Evolutionary conservation across 2,113 vertebrate genomes (phyloP).

Genomic region (Psilopogon haemacephalus): DNA sequence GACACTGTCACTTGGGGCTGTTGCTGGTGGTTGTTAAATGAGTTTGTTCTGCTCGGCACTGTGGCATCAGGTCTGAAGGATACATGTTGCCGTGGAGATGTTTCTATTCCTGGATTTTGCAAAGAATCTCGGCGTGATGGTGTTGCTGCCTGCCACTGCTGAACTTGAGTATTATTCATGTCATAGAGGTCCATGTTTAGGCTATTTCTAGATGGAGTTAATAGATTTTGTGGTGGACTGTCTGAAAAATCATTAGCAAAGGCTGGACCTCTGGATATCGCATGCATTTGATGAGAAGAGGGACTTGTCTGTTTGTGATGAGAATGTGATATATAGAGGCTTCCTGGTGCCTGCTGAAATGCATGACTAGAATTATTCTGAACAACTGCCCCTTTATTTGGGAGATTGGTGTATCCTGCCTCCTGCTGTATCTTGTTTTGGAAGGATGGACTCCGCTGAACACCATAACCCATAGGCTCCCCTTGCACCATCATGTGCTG

Average conservation of each 20-base stretch:
- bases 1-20: conserved; percentile 74
- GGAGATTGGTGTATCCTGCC: conserved; percentile 82
- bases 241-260: conserved; percentile 87
- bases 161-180: conserved; percentile 68
- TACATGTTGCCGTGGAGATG: conserved; percentile 78
- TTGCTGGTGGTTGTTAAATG: conserved; percentile 90
- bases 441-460: conserved; percentile 94
- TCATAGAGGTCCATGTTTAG: conserved; percentile 93
- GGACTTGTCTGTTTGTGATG: conserved; percentile 90
- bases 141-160: conserved; percentile 79
- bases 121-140: conserved; percentile 81
- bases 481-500: conserved; percentile 83
- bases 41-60: conserved; percentile 89
- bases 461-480: conserved; percentile 83
- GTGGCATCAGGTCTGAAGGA: conserved; percentile 86
- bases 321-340: conserved; percentile 83
- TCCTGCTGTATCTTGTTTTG: conserved; percentile 90
- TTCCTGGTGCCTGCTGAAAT: conserved; percentile 70
- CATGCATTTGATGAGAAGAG: conserved; percentile 88
- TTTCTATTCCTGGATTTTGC: conserved; percentile 80
- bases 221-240: conserved; percentile 80
- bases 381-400: conserved; percentile 81
- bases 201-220: conserved; percentile 88
- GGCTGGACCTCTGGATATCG: conserved; percentile 81
- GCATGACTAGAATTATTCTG: conserved; percentile 81